Evolutionary conservation across 37 sponge, comb jelly and placozoan species (phyloP).

Genomic region (Aphrocallistes beatrix): DNA sequence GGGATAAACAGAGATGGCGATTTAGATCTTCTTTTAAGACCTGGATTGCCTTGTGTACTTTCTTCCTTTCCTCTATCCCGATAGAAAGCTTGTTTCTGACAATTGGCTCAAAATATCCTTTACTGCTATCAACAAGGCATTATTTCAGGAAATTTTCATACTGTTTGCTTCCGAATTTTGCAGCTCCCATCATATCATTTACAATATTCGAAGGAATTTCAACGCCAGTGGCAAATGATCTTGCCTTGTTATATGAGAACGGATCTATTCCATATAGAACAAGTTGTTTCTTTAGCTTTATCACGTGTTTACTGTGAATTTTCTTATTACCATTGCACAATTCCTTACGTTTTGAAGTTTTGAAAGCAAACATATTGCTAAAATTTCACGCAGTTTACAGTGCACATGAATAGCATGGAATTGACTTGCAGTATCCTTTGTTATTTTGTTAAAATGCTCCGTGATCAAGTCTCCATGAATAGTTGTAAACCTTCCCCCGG

Average conservation of each 20-base stretch:
- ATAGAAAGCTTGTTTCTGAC: background rate
- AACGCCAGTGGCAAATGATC: background rate
- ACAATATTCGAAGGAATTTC: background rate
- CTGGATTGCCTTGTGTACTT: background rate
- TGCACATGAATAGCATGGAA: too few species aligned
- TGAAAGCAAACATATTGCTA: too few species aligned
- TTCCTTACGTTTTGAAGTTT: too few species aligned
- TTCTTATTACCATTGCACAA: background rate
- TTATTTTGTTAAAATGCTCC: background rate
- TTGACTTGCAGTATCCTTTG: background rate
- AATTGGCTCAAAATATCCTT: background rate
- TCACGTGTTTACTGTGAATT: background rate
- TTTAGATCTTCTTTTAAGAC: too few species aligned
- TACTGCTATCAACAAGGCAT: background rate
- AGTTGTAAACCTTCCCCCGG: background rate
- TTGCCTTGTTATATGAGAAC: background rate
- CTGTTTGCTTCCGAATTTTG: background rate
- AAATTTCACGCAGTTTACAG: too few species aligned
- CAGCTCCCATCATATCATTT: background rate
- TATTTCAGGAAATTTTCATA: background rate
- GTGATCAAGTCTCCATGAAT: too few species aligned
- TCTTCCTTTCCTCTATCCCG: background rate
- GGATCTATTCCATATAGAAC: background rate
- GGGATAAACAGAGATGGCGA: too few species aligned
- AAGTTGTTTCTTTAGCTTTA: background rate